Evolutionary conservation across 2,888 invertebrate genomes (phyloP), one percentile per base, ranked within the genome.

Genomic region (Lissocephala sabroskyi): DNA sequence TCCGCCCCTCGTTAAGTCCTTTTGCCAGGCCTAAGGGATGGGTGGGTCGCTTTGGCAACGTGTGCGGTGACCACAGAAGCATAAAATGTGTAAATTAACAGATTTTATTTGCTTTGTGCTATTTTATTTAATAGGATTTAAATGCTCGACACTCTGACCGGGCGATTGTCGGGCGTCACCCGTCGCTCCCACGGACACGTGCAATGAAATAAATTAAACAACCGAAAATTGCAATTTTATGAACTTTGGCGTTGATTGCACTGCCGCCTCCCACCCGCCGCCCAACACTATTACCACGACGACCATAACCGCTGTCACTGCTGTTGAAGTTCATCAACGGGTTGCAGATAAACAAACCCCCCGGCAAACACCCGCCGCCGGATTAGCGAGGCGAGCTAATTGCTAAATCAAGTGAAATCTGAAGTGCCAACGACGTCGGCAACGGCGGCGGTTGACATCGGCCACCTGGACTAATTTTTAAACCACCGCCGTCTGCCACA

Each of bases 101-200:
- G 62, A 70, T 65, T 62, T 65, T 49, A 65, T 68, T 65, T 54
- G 52, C 52, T 46, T 35, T 49, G 36, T 16, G 52, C 56, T 40
- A 66, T 65, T 66, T 56, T 59, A 53, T 53, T 62, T 63, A 65
- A 66, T 66, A 56, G 51, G 63, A 58, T 66, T 66, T 63, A 60
- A 66, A 66, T 63, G 57, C 10, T 9, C 51, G 37, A 28, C 42
- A 52, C 26, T 9, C 39, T 1, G 66, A 59, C 51, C 46, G n/a
- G n/a, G n/a, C n/a, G n/a, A n/a, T n/a, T n/a, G n/a, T n/a, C n/a
- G n/a, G n/a, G n/a, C n/a, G n/a, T n/a, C n/a, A n/a, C n/a, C n/a
- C n/a, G n/a, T n/a, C n/a, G n/a, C n/a, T n/a, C n/a, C n/a, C n/a
- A n/a, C n/a, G n/a, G 55, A 35, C 58, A 56, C 43, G 50, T 45